Conservation (phyloP, 1,140 invertebrate species). For the Papilio helenus region DNA sequence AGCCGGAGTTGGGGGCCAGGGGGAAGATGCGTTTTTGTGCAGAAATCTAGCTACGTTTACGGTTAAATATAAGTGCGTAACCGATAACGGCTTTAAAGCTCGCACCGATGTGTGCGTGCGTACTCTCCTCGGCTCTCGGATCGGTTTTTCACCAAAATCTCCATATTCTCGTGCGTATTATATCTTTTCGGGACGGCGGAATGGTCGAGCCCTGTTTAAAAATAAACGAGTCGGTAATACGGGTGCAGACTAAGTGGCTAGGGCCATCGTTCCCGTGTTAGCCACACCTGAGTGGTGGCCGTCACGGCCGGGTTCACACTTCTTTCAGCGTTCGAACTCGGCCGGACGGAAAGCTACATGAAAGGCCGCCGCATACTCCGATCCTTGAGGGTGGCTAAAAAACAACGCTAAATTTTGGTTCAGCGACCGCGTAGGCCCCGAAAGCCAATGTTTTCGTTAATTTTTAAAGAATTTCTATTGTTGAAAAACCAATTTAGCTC, state of each 20-base stretch:
- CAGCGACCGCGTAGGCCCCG: slow-evolving; percentile 31
- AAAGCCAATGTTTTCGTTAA: slow-evolving; percentile 8
- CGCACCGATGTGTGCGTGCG: slow-evolving; percentile 19
- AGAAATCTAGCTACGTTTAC: slow-evolving; percentile 75
- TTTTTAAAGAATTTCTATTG: not conserved
- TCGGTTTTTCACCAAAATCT: slow-evolving; percentile 28
- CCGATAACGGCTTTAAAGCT: slow-evolving; percentile 58
- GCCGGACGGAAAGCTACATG: slow-evolving; percentile 77
- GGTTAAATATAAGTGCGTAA: slow-evolving; percentile 78
- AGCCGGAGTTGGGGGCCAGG: slow-evolving; percentile 59
- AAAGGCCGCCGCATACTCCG: slow-evolving; percentile 75
- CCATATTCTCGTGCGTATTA: slow-evolving; percentile 35
- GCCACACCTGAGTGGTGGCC: slow-evolving; percentile 71
- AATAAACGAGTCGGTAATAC: slow-evolving; percentile 70
- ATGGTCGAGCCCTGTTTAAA: slow-evolving; percentile 58
- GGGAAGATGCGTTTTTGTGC: slow-evolving; percentile 81
- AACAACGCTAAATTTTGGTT: slow-evolving; percentile 62
- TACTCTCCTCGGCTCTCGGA: not conserved
- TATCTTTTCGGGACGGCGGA: slow-evolving; percentile 43
- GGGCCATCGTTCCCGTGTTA: slow-evolving; percentile 68
- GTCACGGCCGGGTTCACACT: slow-evolving; percentile 75
- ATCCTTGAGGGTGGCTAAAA: slow-evolving; percentile 60
- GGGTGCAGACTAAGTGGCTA: slow-evolving; percentile 73
- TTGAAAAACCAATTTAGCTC: not conserved
- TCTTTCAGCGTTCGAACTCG: slow-evolving; percentile 74